Percentiles rank a stretch among this genome's conserved stretches.
Evolutionary conservation across 2,113 vertebrate species (phyloP).

Genomic region (Lucifuga dentata): DNA sequence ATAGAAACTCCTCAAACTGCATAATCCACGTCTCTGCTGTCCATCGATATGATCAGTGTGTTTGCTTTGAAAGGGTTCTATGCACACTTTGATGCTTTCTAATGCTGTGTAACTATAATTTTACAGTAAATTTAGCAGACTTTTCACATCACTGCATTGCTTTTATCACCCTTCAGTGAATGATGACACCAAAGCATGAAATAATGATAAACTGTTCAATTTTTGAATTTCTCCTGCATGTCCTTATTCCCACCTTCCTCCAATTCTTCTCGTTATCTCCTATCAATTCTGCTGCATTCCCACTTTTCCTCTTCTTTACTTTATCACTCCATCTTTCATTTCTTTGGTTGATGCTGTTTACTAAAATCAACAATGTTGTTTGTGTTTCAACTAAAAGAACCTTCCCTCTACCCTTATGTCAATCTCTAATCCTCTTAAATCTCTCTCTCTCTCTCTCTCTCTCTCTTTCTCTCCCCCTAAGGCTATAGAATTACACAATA

Average conservation of each 20-base stretch:
- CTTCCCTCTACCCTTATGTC: neutral
- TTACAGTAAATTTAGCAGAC: no score
- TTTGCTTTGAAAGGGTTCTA: no score
- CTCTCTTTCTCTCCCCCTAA: neutral
- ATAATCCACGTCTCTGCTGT: no score
- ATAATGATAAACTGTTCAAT: neutral
- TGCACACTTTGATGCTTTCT: no score
- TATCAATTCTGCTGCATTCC: neutral
- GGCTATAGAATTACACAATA: conserved; percentile 28
- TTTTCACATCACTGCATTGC: neutral
- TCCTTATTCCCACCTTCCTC: no score
- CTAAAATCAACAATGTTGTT: conserved; percentile 1
- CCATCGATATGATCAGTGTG: no score
- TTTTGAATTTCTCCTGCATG: no score
- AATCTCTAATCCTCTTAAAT: conserved; percentile 4
- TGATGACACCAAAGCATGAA: conserved; percentile 3
- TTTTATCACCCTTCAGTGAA: neutral
- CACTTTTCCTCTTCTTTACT: neutral
- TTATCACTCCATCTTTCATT: neutral
- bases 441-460: neutral
- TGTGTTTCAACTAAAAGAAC: conserved; percentile 8
- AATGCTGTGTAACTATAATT: no score
- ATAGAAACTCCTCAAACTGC: no score
- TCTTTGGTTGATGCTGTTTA: neutral
- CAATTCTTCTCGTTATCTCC: neutral